Evolutionary conservation across 2,113 vertebrate species (phyloP).

Genomic region (Cololabis saira): DNA sequence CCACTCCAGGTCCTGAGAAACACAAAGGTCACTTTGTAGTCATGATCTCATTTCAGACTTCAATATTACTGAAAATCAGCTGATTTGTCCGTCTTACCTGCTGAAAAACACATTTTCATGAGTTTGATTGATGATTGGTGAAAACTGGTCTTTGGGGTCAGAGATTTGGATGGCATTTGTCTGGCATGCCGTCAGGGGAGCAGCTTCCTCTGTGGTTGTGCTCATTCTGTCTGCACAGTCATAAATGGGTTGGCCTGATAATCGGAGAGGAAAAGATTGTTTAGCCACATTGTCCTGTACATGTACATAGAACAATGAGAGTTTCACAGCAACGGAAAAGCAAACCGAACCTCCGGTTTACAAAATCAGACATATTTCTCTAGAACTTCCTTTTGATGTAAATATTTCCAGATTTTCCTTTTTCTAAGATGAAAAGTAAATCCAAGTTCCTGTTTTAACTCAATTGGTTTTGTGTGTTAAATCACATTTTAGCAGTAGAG

Average conservation of each 20-base stretch:
- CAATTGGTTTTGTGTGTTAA: too few relatives aligned
- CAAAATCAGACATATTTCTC: too few relatives aligned
- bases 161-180: background rate
- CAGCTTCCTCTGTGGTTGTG: slow-evolving; percentile 24
- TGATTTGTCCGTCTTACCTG: slow-evolving; percentile 20
- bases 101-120: background rate
- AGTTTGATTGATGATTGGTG: slow-evolving; percentile 41
- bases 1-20: slow-evolving; percentile 44
- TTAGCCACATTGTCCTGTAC: background rate
- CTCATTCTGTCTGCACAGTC: slow-evolving; percentile 55
- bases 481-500: too few relatives aligned
- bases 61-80: background rate
- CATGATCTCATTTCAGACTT: background rate
- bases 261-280: background rate
- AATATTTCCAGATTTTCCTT: too few relatives aligned
- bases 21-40: background rate
- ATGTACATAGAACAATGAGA: too few relatives aligned
- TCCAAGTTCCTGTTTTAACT: too few relatives aligned
- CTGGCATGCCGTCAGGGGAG: slow-evolving; percentile 22
- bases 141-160: background rate
- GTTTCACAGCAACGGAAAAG: too few relatives aligned
- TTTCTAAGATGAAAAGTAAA: too few relatives aligned
- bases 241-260: slow-evolving; percentile 59
- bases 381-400: too few relatives aligned
- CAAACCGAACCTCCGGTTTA: too few relatives aligned